Conservation (phyloP, 2,888 invertebrate species). For the Clepsis dumicolana region DNA sequence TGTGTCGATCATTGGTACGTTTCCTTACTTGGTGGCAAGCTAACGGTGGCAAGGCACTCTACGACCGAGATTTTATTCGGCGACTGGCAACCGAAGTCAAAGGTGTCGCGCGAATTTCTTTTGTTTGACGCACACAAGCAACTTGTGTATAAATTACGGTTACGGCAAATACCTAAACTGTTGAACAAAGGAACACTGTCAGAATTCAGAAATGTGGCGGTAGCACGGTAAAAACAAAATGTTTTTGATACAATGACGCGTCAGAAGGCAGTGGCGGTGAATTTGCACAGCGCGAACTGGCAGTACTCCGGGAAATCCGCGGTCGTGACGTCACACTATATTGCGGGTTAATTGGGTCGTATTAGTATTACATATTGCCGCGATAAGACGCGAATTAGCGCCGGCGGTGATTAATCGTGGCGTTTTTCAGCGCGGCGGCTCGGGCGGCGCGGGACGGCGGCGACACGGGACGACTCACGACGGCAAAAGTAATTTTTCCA, state of each 20-base stretch:
- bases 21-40: too few species aligned
- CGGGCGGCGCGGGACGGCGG: neutral
- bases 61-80: neutral
- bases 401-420: slow-evolving; percentile 13
- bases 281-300: neutral
- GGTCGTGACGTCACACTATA: slow-evolving; percentile 4
- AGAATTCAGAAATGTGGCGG: neutral
- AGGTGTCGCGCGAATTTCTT: neutral
- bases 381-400: slow-evolving; percentile 23
- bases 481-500: too few species aligned
- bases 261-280: neutral
- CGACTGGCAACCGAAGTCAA: neutral
- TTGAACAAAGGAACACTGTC: neutral
- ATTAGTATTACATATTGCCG: slow-evolving; percentile 13
- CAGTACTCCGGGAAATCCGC: slow-evolving; percentile 4
- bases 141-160: neutral
- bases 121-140: slow-evolving; percentile 2
- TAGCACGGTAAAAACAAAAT: neutral
- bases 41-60: too few species aligned
- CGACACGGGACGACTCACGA: slow-evolving; percentile 19
- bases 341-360: slow-evolving; percentile 10
- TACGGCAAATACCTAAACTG: neutral
- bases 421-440: neutral
- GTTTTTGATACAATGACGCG: neutral
- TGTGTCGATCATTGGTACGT: too few species aligned